phyloP scores from a whole-genome alignment of 2,797 vertebrate species.

The Anguilla anguilla region DNA sequence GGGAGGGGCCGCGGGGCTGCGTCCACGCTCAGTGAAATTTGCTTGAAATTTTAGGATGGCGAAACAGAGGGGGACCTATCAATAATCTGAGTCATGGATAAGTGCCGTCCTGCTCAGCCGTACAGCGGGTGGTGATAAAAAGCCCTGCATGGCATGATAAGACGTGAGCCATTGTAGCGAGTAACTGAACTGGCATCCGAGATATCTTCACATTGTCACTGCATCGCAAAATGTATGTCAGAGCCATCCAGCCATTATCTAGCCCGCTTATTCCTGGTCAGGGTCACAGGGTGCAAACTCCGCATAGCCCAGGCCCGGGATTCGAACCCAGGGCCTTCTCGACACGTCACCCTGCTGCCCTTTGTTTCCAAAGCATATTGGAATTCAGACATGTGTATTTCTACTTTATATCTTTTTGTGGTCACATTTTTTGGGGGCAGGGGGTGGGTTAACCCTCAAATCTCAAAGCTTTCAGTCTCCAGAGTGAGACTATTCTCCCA shows the following conservation, averaged over 20 bases:
- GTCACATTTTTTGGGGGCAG: not conserved
- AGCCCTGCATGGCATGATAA: conserved; percentile 13
- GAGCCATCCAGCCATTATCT: not conserved
- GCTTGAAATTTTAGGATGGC: not conserved
- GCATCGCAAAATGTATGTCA: not conserved
- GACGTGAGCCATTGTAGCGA: not conserved
- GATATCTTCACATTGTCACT: not conserved
- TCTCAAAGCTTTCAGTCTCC: no score
- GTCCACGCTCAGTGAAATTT: no score
- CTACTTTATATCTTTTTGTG: not conserved
- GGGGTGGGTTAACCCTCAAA: no score
- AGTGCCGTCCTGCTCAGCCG: not conserved
- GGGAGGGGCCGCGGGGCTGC: not conserved
- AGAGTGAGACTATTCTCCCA: not conserved
- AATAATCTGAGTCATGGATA: conserved; percentile 7
- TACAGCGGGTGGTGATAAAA: not conserved
- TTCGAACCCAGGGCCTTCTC: no score
- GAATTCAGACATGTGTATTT: not conserved
- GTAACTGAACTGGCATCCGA: conserved; percentile 3
- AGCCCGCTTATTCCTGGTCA: no score
- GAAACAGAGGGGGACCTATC: not conserved
- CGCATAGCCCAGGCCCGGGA: no score
- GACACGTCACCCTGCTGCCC: no score
- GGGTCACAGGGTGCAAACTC: not conserved
- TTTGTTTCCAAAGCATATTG: not conserved